Evolutionary conservation across 1,140 invertebrate species (phyloP), one percentile per base, ranked within the genome.

Genomic region (Brevipalpus yothersi): DNA sequence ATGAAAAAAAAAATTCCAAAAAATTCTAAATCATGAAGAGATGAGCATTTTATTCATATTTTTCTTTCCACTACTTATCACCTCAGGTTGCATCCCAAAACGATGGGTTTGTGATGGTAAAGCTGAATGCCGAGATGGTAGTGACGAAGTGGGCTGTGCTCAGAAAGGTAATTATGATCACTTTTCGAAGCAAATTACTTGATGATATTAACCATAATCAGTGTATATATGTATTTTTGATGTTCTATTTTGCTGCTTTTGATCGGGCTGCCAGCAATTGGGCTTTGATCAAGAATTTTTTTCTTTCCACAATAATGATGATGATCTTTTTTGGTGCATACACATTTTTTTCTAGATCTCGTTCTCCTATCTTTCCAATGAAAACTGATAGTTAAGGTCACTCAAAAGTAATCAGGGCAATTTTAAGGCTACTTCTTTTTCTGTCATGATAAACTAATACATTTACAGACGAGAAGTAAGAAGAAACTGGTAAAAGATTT

Each of bases 101-200:
- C 57, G 58, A 40, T 64, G 63, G 65, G 56, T 59, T 21, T 66
- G 65, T 41, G 65, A 66, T 58, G 65, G 65, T 11, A 56, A 66
- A 49, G 61, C 61, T 17, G 65, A 66, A 45, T 66, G 65, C 42
- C 43, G 56, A 12, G 65, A 66, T 55, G 60, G 58, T n/a, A 57
- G 49, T 17, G 65, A 66, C 53, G 65, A 66, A 53, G 47, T 61
- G 13, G 60, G 59, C 12, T 65, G 65, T 53, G 39, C 56, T 17
- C 59, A 64, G 47, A 60, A 53, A 41, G 61, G 61, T 62, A 19
- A 49, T 12, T 53, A 31, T 19, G 13, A n/a, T n/a, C 19, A n/a
- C 19, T 47, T 47, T 15, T 47, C 13, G 45, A 15, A 15, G 2
- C 45, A 47, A 47, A n/a, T 47, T 47, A 31, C 31, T 31, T 31